Base-by-base conservation (phyloP, 23 tunicate genomes). In the Styela clava region DNA sequence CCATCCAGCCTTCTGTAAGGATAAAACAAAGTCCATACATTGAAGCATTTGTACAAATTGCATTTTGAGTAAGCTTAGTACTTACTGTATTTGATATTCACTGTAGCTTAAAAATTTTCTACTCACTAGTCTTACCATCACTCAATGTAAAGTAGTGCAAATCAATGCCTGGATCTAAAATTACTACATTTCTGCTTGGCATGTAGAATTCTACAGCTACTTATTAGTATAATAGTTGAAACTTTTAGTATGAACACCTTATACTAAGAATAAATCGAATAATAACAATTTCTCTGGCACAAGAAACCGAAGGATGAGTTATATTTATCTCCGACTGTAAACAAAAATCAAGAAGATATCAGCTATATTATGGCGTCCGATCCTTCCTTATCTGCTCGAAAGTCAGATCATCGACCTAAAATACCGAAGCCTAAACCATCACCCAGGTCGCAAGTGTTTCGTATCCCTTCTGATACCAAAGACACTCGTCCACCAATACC, bases 341-440 rank as follows among this genome's bases (percentile, higher is more conserved):
- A 12, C 31, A 25, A 67, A 22, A 29, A 67, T 25, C 31, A 22
- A 29, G 31, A 25, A 24, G 71, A 67, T 18, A 67, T 25, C 27
- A 56, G 52, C 37, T 76, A 76, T 52, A 52, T 52, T 26, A 52
- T 76, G 37, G 81, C 81, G 31, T 36, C 67, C 26, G 81, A 76
- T 76, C 52, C 71, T 67, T 22, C 31, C 7, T 12, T 44, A 44
- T 44, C 56, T 44, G 7, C 56, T 44, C 56, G 56, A 7, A 44
- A 44, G 12, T 44, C 56, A 5, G 56, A 7, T 44, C 7, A 12
- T 44, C 56, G 56, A 12, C 56, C 7, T 18, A 44, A 56, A 28
- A 44, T 76, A 56, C 16, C 65, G 26, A 22, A n/a, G 9, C 81
- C 81, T 7, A 76, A 44, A 29, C 78, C 78, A n/a, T 32, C 78